Percentiles rank a stretch among this genome's conserved stretches.
These are phyloP conservation scores for Andricus grossulariae DNA, from an alignment of 1,140 invertebrate genomes.

Conservation along the genomic window DNA sequence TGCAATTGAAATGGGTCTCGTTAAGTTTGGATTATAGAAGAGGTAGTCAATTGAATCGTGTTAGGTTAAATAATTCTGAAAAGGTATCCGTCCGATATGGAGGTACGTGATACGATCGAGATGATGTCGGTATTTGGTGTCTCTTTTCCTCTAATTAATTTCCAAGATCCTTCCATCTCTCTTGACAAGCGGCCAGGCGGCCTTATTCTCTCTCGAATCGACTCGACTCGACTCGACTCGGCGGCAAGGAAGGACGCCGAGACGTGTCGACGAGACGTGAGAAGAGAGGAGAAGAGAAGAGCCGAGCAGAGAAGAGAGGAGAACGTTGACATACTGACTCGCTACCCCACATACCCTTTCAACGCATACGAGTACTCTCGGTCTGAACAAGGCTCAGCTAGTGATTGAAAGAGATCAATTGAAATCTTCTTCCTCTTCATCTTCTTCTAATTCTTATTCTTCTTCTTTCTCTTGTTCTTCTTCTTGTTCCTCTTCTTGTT, in stretches of 20 bases:
- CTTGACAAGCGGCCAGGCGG: conserved; percentile 66
- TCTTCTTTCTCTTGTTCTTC: too few relatives aligned
- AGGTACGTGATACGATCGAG: conserved; percentile 8
- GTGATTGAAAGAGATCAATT: too few relatives aligned
- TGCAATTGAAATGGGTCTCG: too few relatives aligned
- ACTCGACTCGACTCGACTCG: conserved; percentile 59
- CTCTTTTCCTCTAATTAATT: conserved; percentile 37
- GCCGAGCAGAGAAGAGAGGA: conserved; percentile 61
- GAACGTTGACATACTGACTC: conserved; percentile 76
- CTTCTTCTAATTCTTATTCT: too few relatives aligned
- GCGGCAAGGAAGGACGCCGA: conserved; percentile 52
- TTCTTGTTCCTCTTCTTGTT: too few relatives aligned
- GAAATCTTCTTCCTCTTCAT: too few relatives aligned
- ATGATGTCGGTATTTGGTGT: conserved; percentile 44
- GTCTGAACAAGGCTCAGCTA: too few relatives aligned
- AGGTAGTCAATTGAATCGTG: too few relatives aligned
- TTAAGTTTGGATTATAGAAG: too few relatives aligned
- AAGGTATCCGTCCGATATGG: conserved; percentile 41
- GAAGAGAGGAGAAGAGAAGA: conserved; percentile 50
- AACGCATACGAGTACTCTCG: conserved; percentile 13
- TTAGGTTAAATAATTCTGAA: conserved; percentile 42
- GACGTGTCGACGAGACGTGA: too few relatives aligned
- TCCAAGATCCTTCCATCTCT: conserved; percentile 47
- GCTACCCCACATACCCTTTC: conserved; percentile 77
- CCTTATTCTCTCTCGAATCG: conserved; percentile 69